These are phyloP conservation scores for Corythaeola cristata DNA, from an alignment of 2,113 vertebrate genomes.

Conservation along the genomic window DNA sequence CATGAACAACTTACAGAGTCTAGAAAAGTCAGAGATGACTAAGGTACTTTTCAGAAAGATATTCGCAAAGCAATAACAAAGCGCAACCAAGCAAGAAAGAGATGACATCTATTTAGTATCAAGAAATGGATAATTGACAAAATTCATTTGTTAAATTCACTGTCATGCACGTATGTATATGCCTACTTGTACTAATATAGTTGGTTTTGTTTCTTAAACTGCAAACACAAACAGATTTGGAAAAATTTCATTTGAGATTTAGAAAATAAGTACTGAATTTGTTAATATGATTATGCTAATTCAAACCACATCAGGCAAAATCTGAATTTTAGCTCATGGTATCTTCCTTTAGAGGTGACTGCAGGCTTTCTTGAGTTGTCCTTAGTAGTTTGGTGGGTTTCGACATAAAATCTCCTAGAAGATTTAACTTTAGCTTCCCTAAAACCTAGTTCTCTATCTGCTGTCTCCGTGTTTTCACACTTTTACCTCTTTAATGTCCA, in stretches of 20 bases:
- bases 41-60: neutral
- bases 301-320: neutral
- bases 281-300: neutral
- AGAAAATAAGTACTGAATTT: rapidly evolving
- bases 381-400: neutral
- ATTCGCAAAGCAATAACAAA: neutral
- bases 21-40: neutral
- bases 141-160: neutral
- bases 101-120: neutral
- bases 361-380: neutral
- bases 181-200: neutral
- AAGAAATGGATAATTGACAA: neutral
- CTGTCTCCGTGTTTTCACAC: neutral
- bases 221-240: neutral
- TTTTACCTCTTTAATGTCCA: neutral
- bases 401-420: neutral
- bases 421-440: neutral
- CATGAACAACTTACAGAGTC: neutral
- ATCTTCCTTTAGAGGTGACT: neutral
- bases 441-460: neutral
- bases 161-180: neutral
- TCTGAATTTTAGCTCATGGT: neutral
- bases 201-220: neutral
- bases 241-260: neutral
- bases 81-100: neutral